A percentile compares a stretch with the other conserved stretches of the same genome.
Evolutionary conservation across 2,113 vertebrate genomes (phyloP).

Genomic region (Ptychochromis oligacanthus): DNA sequence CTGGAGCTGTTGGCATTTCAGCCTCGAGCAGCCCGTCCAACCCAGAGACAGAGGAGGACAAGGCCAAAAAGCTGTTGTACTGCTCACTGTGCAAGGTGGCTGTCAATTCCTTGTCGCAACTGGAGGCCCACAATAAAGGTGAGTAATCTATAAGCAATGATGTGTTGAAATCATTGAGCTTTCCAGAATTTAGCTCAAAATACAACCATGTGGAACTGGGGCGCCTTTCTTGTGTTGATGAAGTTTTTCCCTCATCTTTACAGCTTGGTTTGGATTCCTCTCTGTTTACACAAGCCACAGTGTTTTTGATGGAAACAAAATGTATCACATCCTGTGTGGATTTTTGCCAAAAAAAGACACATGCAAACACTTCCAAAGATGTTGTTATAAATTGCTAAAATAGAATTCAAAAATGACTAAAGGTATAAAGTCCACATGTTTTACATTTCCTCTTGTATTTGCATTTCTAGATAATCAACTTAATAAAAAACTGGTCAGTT

Average conservation of each 20-base stretch:
- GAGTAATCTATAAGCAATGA: constrained; percentile 5
- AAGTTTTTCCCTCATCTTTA: not conserved
- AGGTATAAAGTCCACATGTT: not conserved
- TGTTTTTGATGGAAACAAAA: constrained; percentile 27
- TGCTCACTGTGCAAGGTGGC: constrained; percentile 94
- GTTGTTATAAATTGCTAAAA: not conserved
- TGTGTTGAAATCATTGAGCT: not conserved
- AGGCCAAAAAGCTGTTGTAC: constrained; percentile 90
- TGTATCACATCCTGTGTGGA: constrained; percentile 9
- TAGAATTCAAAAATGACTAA: not conserved
- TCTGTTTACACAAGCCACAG: constrained; percentile 16
- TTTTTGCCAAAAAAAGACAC: constrained; percentile 8
- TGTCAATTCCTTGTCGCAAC: constrained; percentile 92
- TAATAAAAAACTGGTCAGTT: not conserved
- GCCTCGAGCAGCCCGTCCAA: constrained; percentile 60
- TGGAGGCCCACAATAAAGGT: constrained; percentile 98
- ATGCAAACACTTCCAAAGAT: not conserved
- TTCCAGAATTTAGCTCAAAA: not conserved
- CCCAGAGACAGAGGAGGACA: constrained; percentile 88
- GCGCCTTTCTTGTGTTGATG: not conserved
- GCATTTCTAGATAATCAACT: not conserved
- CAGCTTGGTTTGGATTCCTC: constrained; percentile 1
- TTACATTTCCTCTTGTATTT: not conserved
- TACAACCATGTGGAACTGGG: not conserved
- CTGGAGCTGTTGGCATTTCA: constrained; percentile 32